Percentiles rank a stretch among this genome's conserved stretches.
phyloP scores from a whole-genome alignment of 1,140 invertebrate species.

The Trissolcus basalis region DNA sequence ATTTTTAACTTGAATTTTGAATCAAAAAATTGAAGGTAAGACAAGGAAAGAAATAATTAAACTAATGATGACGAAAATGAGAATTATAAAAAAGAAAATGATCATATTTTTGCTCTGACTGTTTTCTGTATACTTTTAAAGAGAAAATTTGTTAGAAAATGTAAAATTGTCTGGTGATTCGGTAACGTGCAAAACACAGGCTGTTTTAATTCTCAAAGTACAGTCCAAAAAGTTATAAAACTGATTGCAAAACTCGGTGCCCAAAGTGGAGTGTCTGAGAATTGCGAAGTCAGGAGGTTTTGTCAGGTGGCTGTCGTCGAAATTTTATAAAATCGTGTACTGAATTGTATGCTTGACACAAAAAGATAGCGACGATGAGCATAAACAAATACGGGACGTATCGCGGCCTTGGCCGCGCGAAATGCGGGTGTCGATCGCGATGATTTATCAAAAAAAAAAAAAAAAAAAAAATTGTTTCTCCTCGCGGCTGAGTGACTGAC shows the following conservation, averaged over 20 bases:
- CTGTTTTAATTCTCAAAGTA: no score
- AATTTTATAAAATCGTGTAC: background rate
- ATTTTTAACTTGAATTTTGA: background rate
- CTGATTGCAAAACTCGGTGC: no score
- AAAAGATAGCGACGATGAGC: constrained; percentile 33
- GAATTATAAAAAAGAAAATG: no score
- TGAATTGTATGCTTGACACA: constrained; percentile 26
- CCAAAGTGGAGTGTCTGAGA: background rate
- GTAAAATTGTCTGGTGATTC: no score
- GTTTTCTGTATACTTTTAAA: no score
- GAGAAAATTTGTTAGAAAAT: no score
- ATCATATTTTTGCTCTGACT: no score
- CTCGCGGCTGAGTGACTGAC: background rate
- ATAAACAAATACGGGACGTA: constrained; percentile 53
- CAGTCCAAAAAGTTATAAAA: no score
- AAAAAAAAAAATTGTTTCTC: constrained; percentile 12
- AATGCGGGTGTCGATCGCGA: constrained; percentile 37
- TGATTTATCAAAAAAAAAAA: constrained; percentile 9
- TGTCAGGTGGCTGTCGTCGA: background rate
- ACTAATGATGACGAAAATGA: no score
- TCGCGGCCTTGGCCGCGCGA: constrained; percentile 33
- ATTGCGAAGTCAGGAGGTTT: background rate
- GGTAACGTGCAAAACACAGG: no score
- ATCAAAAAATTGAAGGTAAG: no score
- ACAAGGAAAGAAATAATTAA: no score